phyloP scores from a whole-genome alignment of 2,888 invertebrate genomes.

The Protodeltote pygarga region DNA sequence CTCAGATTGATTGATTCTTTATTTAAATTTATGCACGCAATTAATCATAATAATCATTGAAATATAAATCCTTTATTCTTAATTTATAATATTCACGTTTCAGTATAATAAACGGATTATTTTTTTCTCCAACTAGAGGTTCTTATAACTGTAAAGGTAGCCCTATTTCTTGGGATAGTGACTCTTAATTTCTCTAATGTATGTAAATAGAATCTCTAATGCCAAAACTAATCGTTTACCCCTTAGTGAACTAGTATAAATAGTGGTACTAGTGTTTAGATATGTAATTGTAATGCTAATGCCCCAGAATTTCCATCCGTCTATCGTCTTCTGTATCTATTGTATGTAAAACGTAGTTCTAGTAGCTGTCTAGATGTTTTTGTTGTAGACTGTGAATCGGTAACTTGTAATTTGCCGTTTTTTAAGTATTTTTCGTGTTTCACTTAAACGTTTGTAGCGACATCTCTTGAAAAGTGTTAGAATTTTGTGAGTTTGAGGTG shows the following conservation, averaged over 20 bases:
- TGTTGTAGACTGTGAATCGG: constrained; percentile 57
- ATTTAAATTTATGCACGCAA: too few species aligned
- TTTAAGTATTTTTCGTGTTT: neutral
- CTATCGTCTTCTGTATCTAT: constrained; percentile 85
- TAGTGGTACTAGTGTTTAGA: constrained; percentile 58
- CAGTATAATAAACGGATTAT: too few species aligned
- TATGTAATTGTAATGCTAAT: constrained; percentile 79
- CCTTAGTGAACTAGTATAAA: constrained; percentile 49
- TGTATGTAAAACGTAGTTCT: constrained; percentile 79
- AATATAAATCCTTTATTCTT: too few species aligned
- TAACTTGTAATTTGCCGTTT: constrained; percentile 17
- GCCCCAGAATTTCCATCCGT: constrained; percentile 88
- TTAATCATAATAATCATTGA: too few species aligned
- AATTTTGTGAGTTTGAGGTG: neutral
- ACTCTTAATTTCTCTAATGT: constrained; percentile 45
- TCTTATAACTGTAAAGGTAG: constrained; percentile 19
- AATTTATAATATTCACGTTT: too few species aligned
- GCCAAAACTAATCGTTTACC: constrained; percentile 64
- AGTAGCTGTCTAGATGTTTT: constrained; percentile 75
- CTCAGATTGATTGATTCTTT: too few species aligned
- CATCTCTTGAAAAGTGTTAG: constrained; percentile 14
- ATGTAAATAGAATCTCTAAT: constrained; percentile 56
- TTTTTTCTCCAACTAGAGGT: neutral
- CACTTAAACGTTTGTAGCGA: constrained; percentile 1
- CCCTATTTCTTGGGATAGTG: constrained; percentile 33